These are phyloP conservation scores for Trissoscelio sp. DNA, from an alignment of 2,888 invertebrate species.

Conservation along the genomic window DNA sequence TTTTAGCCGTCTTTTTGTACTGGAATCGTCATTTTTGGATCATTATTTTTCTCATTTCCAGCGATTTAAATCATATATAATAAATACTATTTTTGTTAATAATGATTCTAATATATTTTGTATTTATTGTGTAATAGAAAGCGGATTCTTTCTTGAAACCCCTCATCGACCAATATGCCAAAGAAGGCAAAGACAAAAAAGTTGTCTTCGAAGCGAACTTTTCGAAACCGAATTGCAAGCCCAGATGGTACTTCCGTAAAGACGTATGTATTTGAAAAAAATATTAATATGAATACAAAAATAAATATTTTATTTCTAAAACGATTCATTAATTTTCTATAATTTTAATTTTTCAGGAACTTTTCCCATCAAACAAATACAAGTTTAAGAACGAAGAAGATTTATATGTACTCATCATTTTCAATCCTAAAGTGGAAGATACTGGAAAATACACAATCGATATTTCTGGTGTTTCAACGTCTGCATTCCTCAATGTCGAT, in stretches of 20 bases:
- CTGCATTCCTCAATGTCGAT: conserved; percentile 97
- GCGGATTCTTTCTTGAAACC: conserved; percentile 97
- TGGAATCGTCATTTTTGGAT: conserved; percentile 30
- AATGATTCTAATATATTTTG: conserved; percentile 29
- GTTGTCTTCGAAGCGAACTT: conserved; percentile 97
- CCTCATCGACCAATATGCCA: conserved; percentile 95
- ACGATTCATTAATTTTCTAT: too few relatives aligned
- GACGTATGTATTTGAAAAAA: conserved; percentile 88
- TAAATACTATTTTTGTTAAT: background rate
- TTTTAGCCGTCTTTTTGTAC: conserved; percentile 22
- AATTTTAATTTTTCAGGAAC: conserved; percentile 87
- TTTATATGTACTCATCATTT: conserved; percentile 94
- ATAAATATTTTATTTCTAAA: too few relatives aligned
- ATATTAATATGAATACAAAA: too few relatives aligned
- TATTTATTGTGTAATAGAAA: conserved; percentile 86
- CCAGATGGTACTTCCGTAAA: conserved; percentile 96
- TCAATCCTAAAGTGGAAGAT: conserved; percentile 97
- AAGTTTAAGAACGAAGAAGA: conserved; percentile 97
- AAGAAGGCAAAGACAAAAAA: conserved; percentile 98
- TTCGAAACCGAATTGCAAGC: conserved; percentile 97
- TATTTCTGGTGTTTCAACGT: conserved; percentile 94
- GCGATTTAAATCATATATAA: conserved; percentile 6
- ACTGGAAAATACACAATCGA: conserved; percentile 98
- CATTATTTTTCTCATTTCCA: conserved; percentile 19
- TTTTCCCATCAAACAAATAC: conserved; percentile 98